Percentiles rank a stretch among this genome's conserved stretches.
phyloP scores from a whole-genome alignment of 1,140 invertebrate genomes.

The Trichogramma pretiosum region DNA sequence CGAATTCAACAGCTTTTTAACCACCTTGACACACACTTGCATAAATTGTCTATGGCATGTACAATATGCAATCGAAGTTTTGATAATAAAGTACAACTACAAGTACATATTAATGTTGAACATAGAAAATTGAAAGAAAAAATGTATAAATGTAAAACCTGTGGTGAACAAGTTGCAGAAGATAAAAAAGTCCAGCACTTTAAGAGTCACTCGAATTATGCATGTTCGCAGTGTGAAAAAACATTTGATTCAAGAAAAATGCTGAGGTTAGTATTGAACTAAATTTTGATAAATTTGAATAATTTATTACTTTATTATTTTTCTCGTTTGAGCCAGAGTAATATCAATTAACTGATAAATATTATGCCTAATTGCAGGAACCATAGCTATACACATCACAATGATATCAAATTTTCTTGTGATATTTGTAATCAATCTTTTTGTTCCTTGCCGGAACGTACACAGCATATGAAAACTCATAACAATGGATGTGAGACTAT shows the following conservation, averaged over 20 bases:
- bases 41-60: background rate
- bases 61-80: background rate
- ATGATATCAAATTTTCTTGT: no score
- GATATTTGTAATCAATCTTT: no score
- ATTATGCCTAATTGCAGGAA: no score
- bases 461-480: conserved; percentile 11
- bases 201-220: background rate
- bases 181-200: background rate
- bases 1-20: background rate
- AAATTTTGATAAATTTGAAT: no score
- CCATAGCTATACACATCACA: no score
- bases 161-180: background rate
- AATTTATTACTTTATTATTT: no score
- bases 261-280: no score
- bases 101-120: conserved; percentile 8
- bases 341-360: no score
- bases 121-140: background rate
- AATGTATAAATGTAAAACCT: background rate
- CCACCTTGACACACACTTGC: conserved; percentile 8
- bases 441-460: no score
- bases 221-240: conserved; percentile 15
- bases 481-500: no score
- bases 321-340: no score
- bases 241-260: conserved; percentile 4
- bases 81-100: conserved; percentile 1